Conservation (phyloP, 2,888 invertebrate species). For the Gryllus longicercus region DNA sequence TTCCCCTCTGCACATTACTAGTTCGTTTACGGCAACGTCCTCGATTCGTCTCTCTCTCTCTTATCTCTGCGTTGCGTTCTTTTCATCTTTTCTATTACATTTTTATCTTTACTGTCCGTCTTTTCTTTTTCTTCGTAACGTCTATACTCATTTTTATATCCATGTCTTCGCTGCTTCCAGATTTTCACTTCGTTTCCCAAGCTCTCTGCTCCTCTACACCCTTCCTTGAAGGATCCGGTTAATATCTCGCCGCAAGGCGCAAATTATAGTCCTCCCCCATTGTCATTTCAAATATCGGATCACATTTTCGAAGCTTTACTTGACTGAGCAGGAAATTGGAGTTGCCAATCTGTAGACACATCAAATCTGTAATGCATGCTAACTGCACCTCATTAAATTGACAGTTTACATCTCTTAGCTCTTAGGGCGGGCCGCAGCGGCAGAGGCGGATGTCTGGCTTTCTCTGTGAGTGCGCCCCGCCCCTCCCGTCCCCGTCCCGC, state of each 20-base stretch:
- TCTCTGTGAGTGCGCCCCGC: background rate
- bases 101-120: no score
- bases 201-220: no score
- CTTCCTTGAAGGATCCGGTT: background rate
- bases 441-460: background rate
- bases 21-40: no score
- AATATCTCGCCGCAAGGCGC: conserved; percentile 5
- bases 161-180: no score
- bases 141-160: no score
- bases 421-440: background rate
- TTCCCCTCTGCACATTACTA: no score
- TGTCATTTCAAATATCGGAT: conserved; percentile 17
- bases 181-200: no score
- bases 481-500: background rate
- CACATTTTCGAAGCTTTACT: conserved; percentile 17
- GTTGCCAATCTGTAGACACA: conserved; percentile 17
- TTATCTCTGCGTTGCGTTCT: no score
- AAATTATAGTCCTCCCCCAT: conserved; percentile 10
- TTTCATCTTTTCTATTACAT: no score
- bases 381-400: conserved; percentile 17
- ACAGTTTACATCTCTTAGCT: conserved; percentile 17
- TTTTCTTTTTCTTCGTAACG: no score
- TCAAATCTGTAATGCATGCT: conserved; percentile 17
- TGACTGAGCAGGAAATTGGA: conserved; percentile 17
- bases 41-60: no score